Evolutionary conservation across 2,113 vertebrate species (phyloP), one percentile per base, ranked within the genome.

Genomic region (Pterocles burchelli): DNA sequence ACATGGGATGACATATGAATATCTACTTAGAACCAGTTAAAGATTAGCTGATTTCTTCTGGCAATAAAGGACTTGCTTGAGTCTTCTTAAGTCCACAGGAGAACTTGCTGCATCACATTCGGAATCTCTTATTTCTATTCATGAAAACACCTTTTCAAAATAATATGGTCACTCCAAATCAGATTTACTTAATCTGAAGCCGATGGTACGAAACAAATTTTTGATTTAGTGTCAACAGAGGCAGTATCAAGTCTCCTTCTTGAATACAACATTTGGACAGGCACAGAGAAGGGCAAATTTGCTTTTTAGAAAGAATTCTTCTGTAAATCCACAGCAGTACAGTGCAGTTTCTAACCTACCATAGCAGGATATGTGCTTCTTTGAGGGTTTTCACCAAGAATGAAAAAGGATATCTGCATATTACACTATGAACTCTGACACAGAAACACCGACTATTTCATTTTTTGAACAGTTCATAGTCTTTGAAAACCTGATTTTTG

Each of bases 1-100:
- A 21, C 6, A 41, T 0, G 1, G 49, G 26, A 8, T 1, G 1
- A 25, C 11, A 22, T 13, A 48, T 0, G 2, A 31, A 43, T 36
- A 57, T 34, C 13, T 57, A 19, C 68, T 72, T 59, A 45, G 14
- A 71, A 16, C 2, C n/a, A 22, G 13, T 36, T 61, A 61, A 66
- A 76, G 72, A 55, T 26, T 10, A 67, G 28, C 52, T 49, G 19
- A 25, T 22, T 49, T 20, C 17, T 3, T 46, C 24, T 72, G n/a
- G 17, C 18, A 76, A 26, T 20, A 29, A 86, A 57, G 14, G 7
- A 22, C 17, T 34, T 72, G 11, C 19, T 70, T 79, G 28, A 26
- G 7, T 8, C 19, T 67, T 3, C 52, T 57, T 52, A 58, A 17
- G 16, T 21, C n/a, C n/a, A 8, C 16, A 46, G 43, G 16, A 87